These are phyloP conservation scores for Aphaenogaster rudis DNA, from an alignment of 1,140 invertebrate genomes.

Conservation along the genomic window DNA sequence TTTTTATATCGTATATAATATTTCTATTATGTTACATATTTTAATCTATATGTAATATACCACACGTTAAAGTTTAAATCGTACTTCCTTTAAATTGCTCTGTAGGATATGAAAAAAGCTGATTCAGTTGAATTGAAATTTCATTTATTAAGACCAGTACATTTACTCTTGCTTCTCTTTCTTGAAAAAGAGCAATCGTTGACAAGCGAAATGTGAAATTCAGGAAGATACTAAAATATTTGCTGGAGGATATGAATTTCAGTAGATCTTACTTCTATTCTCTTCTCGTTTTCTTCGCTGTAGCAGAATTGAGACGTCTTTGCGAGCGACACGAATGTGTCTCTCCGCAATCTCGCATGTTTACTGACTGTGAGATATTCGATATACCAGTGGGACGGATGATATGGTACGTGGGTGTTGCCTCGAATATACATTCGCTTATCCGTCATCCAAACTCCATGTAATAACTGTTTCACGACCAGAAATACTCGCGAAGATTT, in stretches of 20 bases:
- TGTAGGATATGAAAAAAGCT: neutral
- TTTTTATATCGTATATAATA: neutral
- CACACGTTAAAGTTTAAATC: neutral
- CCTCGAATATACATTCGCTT: slow-evolving; percentile 55
- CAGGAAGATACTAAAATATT: slow-evolving; percentile 33
- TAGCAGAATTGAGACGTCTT: slow-evolving; percentile 51
- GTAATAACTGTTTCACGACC: slow-evolving; percentile 57
- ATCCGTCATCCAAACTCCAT: slow-evolving; percentile 56
- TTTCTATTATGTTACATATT: neutral
- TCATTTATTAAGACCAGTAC: neutral
- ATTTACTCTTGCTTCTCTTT: neutral
- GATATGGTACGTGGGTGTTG: slow-evolving; percentile 49
- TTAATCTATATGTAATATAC: neutral
- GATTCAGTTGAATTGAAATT: neutral
- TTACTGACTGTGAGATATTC: slow-evolving; percentile 76
- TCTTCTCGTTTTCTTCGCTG: slow-evolving; percentile 25
- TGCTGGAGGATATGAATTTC: slow-evolving; percentile 3
- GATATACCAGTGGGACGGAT: slow-evolving; percentile 55
- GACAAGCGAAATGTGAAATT: slow-evolving; percentile 26
- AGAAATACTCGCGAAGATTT: slow-evolving; percentile 41
- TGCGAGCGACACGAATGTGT: slow-evolving; percentile 42
- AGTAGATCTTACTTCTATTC: slow-evolving; percentile 21
- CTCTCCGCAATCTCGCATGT: slow-evolving; percentile 72
- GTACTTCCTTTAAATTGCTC: neutral
- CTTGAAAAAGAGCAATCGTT: neutral